A percentile compares a stretch with the other conserved stretches of the same genome.
These are phyloP conservation scores for Noctua janthina DNA, from an alignment of 2,888 invertebrate genomes.

Conservation along the genomic window DNA sequence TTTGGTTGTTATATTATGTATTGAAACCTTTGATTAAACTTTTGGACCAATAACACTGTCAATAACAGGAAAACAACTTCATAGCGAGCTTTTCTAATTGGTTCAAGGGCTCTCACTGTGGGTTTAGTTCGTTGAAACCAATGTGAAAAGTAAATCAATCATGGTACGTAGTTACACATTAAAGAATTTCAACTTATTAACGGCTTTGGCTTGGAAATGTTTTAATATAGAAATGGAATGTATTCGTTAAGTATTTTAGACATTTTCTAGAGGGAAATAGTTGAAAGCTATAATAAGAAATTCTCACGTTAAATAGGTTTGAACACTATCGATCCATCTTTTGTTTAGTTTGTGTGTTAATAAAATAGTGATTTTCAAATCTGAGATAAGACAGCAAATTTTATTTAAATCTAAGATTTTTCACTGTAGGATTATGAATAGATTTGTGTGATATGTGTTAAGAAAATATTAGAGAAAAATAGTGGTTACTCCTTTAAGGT, in stretches of 20 bases:
- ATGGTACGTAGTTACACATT: conserved; percentile 59
- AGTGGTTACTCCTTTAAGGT: conserved; percentile 15
- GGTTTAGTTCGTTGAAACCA: conserved; percentile 74
- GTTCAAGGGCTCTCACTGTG: conserved; percentile 76
- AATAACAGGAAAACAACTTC: conserved; percentile 53
- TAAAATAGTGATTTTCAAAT: not conserved
- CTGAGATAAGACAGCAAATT: not conserved
- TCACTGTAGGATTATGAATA: not conserved
- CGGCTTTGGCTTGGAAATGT: conserved; percentile 31
- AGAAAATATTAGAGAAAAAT: not conserved
- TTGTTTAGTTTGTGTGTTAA: not conserved
- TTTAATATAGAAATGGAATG: conserved; percentile 36
- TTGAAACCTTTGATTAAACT: not conserved
- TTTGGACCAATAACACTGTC: conserved; percentile 45
- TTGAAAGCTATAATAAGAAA: not conserved
- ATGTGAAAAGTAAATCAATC: conserved; percentile 80
- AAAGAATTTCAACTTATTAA: conserved; percentile 55
- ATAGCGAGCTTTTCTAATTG: conserved; percentile 76
- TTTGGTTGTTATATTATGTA: not conserved
- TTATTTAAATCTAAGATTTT: not conserved
- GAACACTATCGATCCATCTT: not conserved
- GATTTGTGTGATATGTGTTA: not conserved
- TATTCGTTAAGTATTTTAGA: conserved; percentile 6
- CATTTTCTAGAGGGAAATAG: not conserved
- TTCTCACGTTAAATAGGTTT: not conserved